These are phyloP conservation scores for Xiphorhynchus erythropygius DNA, from an alignment of 2,797 vertebrate genomes.

Conservation along the genomic window DNA sequence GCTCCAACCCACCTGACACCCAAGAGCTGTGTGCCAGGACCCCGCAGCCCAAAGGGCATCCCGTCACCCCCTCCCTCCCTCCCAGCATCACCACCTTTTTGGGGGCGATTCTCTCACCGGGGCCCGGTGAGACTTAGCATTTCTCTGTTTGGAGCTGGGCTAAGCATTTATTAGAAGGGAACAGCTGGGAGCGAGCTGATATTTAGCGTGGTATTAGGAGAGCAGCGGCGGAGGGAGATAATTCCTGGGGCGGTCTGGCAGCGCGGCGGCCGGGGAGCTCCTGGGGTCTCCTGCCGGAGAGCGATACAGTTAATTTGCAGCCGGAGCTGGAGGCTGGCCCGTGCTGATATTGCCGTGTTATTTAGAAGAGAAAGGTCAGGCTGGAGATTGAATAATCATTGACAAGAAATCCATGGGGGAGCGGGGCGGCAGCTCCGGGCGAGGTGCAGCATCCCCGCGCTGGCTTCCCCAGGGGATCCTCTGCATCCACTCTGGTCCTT, in stretches of 20 bases:
- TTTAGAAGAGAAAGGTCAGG: slow-evolving; percentile 86
- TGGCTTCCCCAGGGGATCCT: background rate
- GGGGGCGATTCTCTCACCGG: background rate
- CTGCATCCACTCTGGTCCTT: background rate
- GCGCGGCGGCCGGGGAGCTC: slow-evolving; percentile 62
- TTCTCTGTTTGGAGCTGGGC: background rate
- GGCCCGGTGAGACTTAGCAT: slow-evolving; percentile 60
- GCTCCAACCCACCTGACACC: background rate
- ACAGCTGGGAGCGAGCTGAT: slow-evolving; percentile 84
- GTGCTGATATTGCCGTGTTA: slow-evolving; percentile 78
- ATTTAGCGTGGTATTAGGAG: slow-evolving; percentile 81
- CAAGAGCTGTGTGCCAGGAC: fast-evolving
- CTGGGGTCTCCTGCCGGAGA: slow-evolving; percentile 72
- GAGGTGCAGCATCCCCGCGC: background rate
- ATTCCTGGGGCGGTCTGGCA: slow-evolving; percentile 59
- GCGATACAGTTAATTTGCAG: slow-evolving; percentile 81
- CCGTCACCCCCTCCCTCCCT: too few species aligned
- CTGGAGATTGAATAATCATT: slow-evolving; percentile 82
- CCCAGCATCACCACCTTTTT: background rate
- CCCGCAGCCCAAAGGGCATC: background rate
- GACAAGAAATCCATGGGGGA: slow-evolving; percentile 76
- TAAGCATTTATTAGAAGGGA: slow-evolving; percentile 77
- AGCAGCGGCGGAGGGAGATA: slow-evolving; percentile 69
- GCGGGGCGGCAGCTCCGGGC: background rate
- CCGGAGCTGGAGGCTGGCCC: slow-evolving; percentile 73